Conservation (phyloP, 2,888 invertebrate species). For the Troilus luridus region DNA sequence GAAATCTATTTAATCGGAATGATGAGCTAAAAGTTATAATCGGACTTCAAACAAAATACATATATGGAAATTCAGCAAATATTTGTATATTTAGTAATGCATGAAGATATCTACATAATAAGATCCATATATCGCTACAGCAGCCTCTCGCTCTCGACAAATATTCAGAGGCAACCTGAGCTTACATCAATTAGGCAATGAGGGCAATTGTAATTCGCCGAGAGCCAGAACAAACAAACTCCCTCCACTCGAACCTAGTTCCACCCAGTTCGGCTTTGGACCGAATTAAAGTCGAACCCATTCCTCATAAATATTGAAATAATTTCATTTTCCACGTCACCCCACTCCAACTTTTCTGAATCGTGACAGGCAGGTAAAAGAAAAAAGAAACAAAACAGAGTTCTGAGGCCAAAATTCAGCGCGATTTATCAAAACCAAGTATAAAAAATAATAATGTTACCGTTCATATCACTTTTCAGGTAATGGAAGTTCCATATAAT, state of each 20-base stretch:
- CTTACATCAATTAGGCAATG: neutral
- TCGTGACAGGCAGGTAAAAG: neutral
- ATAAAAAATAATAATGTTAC: too few species aligned
- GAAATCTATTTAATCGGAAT: too few species aligned
- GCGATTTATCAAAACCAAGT: too few species aligned
- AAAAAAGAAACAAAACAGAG: neutral
- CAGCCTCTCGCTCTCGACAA: neutral
- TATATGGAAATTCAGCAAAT: too few species aligned
- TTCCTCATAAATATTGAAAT: conserved; percentile 5
- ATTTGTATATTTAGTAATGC: neutral
- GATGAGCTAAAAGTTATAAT: too few species aligned
- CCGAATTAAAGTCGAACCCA: neutral
- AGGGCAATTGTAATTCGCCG: neutral
- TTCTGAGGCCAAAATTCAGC: too few species aligned
- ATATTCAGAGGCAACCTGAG: neutral
- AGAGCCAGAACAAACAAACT: neutral
- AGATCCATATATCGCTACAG: neutral
- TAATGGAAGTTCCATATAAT: too few species aligned
- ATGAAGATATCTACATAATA: neutral
- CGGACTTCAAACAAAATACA: too few species aligned
- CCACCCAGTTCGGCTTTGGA: neutral
- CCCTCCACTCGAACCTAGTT: neutral
- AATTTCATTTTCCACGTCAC: neutral
- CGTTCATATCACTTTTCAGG: too few species aligned
- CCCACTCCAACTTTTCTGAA: neutral